phyloP scores from a whole-genome alignment of 2,888 invertebrate species.

The Acrobasis repandana region DNA sequence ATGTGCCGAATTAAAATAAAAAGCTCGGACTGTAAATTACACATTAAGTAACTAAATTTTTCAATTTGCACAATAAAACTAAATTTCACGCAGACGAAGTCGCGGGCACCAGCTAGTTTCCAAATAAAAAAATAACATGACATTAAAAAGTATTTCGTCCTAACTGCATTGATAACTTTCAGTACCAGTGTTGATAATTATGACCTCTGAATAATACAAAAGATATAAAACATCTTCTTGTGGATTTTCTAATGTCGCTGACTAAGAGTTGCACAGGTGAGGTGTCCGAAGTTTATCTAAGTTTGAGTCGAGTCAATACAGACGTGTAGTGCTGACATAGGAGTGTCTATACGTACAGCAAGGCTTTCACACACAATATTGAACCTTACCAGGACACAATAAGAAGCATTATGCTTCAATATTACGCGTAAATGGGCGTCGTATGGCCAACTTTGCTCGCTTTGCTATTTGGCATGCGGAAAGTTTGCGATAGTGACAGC shows the following conservation, averaged over 20 bases:
- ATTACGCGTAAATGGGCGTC: background rate
- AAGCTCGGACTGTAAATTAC: no score
- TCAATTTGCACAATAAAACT: no score
- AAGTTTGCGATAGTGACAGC: conserved; percentile 42
- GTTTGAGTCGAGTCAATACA: conserved; percentile 54
- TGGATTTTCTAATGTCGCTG: conserved; percentile 34
- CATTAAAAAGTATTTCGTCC: no score
- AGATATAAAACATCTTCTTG: background rate
- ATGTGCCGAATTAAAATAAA: no score
- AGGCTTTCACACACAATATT: background rate
- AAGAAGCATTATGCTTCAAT: background rate
- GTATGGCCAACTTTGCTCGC: conserved; percentile 28
- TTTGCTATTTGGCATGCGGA: conserved; percentile 41
- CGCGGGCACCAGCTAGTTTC: no score
- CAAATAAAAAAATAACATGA: no score
- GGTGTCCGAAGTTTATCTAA: conserved; percentile 52
- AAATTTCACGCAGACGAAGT: no score
- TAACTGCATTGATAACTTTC: no score
- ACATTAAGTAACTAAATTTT: no score
- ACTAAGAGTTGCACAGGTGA: conserved; percentile 41
- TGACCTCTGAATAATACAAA: no score
- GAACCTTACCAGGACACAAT: background rate
- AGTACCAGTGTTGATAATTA: no score
- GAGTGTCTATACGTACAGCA: conserved; percentile 35
- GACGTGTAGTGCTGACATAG: conserved; percentile 49